Evolutionary conservation across 1,140 invertebrate species (phyloP).

Genomic region (Brachionus koreanus): DNA sequence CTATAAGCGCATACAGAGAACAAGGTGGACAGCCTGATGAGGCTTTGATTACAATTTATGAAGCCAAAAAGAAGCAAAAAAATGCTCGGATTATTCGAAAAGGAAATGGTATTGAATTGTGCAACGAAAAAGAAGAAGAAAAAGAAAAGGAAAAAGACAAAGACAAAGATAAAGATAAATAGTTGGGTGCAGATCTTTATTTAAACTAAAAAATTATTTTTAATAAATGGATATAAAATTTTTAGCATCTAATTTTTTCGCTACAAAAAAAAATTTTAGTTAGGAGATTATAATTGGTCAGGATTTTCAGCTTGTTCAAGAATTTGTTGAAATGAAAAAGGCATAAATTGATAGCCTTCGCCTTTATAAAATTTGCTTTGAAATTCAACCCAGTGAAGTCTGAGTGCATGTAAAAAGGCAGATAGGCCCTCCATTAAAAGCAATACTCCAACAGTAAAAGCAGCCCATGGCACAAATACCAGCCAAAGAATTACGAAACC

Average conservation of each 20-base stretch:
- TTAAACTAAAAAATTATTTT: not conserved
- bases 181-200: not conserved
- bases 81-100: not conserved
- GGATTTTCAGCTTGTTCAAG: slow-evolving; percentile 20
- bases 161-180: not conserved
- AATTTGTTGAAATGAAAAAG: slow-evolving; percentile 45
- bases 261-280: not conserved
- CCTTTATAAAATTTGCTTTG: slow-evolving; percentile 46
- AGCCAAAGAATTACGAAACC: slow-evolving; percentile 54
- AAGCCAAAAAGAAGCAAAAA: slow-evolving; percentile 23
- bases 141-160: not conserved
- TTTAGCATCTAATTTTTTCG: not conserved
- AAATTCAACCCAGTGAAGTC: slow-evolving; percentile 75
- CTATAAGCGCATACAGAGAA: not conserved
- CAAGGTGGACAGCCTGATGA: not conserved
- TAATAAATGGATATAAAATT: not conserved
- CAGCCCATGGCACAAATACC: slow-evolving; percentile 78
- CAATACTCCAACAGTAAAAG: slow-evolving; percentile 78
- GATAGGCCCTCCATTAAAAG: slow-evolving; percentile 95
- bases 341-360: slow-evolving; percentile 40
- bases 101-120: not conserved
- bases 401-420: slow-evolving; percentile 92
- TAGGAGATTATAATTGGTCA: not conserved
- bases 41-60: not conserved
- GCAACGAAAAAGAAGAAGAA: not conserved